Conservation (phyloP, 2,797 vertebrate genomes). For the Prunella strophiata region DNA sequence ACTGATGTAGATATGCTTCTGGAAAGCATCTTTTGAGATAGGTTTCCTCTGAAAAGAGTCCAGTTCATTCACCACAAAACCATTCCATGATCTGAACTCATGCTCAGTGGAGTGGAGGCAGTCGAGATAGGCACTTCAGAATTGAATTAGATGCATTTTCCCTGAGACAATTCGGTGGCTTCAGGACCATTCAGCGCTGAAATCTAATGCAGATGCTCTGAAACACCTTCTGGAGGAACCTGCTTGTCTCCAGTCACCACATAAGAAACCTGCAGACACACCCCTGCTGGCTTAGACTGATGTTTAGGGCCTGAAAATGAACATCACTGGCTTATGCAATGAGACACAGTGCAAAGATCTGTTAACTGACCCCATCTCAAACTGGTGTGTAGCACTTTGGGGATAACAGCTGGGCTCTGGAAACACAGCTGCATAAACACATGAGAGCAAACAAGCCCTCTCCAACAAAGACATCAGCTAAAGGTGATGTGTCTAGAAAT, state of each 20-base stretch:
- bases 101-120: not conserved
- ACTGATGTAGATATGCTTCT: not conserved
- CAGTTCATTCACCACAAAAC: not conserved
- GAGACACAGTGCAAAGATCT: not conserved
- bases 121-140: not conserved
- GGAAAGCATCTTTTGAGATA: not conserved
- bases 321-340: not conserved
- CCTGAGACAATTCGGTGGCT: not conserved
- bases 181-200: not conserved
- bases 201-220: not conserved
- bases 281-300: not conserved
- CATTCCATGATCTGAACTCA: not conserved
- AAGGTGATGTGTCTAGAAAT: not conserved
- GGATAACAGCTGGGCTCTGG: not conserved
- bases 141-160: not conserved
- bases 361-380: not conserved
- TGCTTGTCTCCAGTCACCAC: not conserved
- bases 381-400: not conserved
- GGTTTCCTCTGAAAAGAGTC: not conserved
- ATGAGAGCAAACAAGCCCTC: not conserved
- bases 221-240: not conserved
- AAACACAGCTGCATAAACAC: not conserved
- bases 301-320: not conserved
- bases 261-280: not conserved
- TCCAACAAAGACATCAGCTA: not conserved